A percentile compares a stretch with the other conserved stretches of the same genome.
These are phyloP conservation scores for Adoxophyes honmai DNA, from an alignment of 1,140 invertebrate genomes.

Conservation along the genomic window DNA sequence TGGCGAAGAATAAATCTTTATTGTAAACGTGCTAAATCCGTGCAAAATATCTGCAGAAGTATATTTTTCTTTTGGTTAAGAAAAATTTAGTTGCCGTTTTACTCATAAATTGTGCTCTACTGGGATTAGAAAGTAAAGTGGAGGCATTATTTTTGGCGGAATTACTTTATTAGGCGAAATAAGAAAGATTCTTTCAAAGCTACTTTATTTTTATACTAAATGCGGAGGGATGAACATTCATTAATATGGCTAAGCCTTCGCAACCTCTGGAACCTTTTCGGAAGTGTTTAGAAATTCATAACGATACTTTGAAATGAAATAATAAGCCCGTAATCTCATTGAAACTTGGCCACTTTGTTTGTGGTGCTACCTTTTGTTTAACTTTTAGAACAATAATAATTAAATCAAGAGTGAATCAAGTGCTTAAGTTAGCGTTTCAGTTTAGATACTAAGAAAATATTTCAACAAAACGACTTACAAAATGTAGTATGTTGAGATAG, in stretches of 20 bases:
- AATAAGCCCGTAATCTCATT: constrained; percentile 15
- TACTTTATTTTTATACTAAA: constrained; percentile 10
- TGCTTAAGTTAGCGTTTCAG: too few relatives aligned
- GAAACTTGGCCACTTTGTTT: neutral
- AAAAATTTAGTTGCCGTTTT: constrained; percentile 13
- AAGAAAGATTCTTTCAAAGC: constrained; percentile 6
- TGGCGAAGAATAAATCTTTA: neutral
- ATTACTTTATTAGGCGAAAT: constrained; percentile 15
- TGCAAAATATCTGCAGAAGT: neutral
- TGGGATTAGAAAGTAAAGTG: constrained; percentile 14
- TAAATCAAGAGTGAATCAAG: too few relatives aligned
- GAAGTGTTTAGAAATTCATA: constrained; percentile 15
- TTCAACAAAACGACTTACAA: constrained; percentile 10
- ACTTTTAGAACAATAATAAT: neutral
- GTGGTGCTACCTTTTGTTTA: constrained; percentile 2
- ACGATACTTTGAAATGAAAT: constrained; percentile 14
- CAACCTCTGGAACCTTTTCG: constrained; percentile 11
- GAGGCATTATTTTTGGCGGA: neutral
- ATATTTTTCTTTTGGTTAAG: constrained; percentile 6
- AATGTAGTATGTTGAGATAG: too few relatives aligned
- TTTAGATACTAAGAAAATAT: neutral
- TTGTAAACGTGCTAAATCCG: neutral
- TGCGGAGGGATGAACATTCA: constrained; percentile 9
- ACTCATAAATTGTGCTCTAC: constrained; percentile 13
- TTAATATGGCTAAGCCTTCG: constrained; percentile 15